Percentiles rank a stretch among this genome's conserved stretches.
Evolutionary conservation across 2,888 invertebrate species (phyloP).

Genomic region (Cyrtodaria siliqua): DNA sequence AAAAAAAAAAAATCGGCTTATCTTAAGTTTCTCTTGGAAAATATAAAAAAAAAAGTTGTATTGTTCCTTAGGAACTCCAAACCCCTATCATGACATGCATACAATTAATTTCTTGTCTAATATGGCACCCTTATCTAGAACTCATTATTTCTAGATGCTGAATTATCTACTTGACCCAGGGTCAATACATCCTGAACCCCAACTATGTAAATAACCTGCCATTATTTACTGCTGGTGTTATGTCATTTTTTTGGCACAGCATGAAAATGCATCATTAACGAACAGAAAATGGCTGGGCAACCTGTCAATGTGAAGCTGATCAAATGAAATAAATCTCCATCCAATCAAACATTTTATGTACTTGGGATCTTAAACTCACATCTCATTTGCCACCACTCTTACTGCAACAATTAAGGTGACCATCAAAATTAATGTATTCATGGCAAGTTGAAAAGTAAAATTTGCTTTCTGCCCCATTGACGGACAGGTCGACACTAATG

Average conservation of each 20-base stretch:
- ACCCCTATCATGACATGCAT: too few relatives aligned
- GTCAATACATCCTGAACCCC: conserved; percentile 41
- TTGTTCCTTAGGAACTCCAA: too few relatives aligned
- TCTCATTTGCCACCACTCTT: conserved; percentile 15
- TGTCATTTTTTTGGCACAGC: conserved; percentile 53
- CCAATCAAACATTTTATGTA: conserved; percentile 34
- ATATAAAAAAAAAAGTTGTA: too few relatives aligned
- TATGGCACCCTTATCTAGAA: conserved; percentile 14
- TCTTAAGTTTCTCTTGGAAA: too few relatives aligned
- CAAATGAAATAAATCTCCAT: conserved; percentile 20
- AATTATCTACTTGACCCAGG: conserved; percentile 64
- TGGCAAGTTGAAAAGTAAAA: conserved; percentile 6
- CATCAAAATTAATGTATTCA: conserved; percentile 26
- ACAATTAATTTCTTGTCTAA: too few relatives aligned
- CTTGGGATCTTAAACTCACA: not conserved
- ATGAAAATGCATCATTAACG: conserved; percentile 61
- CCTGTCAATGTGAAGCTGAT: conserved; percentile 28
- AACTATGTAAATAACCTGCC: conserved; percentile 63
- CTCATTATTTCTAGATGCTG: conserved; percentile 55
- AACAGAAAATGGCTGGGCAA: conserved; percentile 39
- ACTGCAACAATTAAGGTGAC: conserved; percentile 14
- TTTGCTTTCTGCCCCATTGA: conserved; percentile 17
- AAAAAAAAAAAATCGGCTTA: too few relatives aligned
- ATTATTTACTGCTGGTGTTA: conserved; percentile 55
- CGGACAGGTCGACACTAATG: conserved; percentile 13